Base-by-base conservation (phyloP, 1,140 invertebrate species). In the Phymastichus coffea region DNA sequence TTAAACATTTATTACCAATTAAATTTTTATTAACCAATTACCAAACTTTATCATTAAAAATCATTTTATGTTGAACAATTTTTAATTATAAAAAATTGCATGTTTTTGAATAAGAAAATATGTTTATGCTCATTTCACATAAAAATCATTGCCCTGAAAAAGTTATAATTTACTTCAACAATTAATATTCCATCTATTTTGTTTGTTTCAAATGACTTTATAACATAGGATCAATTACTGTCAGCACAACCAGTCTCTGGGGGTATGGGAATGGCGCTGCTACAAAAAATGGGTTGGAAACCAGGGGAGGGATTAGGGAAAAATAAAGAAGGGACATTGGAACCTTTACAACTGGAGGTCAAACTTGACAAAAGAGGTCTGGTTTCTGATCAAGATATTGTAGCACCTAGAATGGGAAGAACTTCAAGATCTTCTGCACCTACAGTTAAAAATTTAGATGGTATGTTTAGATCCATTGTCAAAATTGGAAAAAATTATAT, bases 281-380 rank as follows among this genome's bases (percentile, higher is more conserved):
- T 99, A 15, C 91, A 96, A 80, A 98, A 98, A 83, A 98, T 99
- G 96, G 96, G 96, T 33, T 99, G 96, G 96, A 90, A 88, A 66
- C 93, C 94, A 3, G 96, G 96, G 1, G 92, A 94, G 78, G 95
- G 95, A 38, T 83, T 99, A 25, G 96, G 96, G 17, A 97, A 96
- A 75, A 91, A 95, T 71, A 94, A 94, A 75, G 92, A 95, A 66
- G 96, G 96, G 0, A 86, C 88, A 0, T 76, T 94, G 15, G 92
- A 93, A 71, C 96, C 96, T 0, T 80, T 98, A 1, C 81, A 92
- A 41, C 80, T 98, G 0, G 94, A 96, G 76, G 88, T 98, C 6
- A 99, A 98, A 78, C 84, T 94, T 59, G 95, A 98, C 73, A 94
- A 96, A 67, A 92, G 90, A 76, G 95, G 94, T 66, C 76, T 91